Conservation (phyloP, 2,113 vertebrate species). For the rabbit (Oryctolagus cuniculus) region DNA sequence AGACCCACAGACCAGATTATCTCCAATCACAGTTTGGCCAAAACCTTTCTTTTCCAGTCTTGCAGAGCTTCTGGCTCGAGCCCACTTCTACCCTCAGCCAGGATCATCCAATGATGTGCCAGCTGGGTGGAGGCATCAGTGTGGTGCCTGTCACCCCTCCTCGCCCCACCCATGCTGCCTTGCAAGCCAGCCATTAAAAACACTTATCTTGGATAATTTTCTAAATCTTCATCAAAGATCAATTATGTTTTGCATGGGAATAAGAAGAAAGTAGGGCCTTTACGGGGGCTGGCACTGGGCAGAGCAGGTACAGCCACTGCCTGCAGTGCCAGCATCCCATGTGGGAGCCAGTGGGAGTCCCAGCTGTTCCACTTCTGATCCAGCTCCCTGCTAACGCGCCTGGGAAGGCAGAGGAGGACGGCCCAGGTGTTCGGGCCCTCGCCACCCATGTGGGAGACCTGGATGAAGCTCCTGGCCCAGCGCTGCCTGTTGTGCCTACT, state of each 20-base stretch:
- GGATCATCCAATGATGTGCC: not conserved
- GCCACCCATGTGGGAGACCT: too few relatives aligned
- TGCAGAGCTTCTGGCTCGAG: not conserved
- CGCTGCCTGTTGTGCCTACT: too few relatives aligned
- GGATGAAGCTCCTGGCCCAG: too few relatives aligned
- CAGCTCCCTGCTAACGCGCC: too few relatives aligned
- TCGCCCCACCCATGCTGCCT: fast-evolving
- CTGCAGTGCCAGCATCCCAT: too few relatives aligned
- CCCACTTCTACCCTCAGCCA: not conserved
- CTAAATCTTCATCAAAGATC: not conserved
- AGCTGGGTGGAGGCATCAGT: not conserved
- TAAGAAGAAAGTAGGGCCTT: not conserved
- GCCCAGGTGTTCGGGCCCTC: too few relatives aligned
- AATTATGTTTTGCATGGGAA: not conserved
- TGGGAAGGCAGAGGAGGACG: too few relatives aligned
- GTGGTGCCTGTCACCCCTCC: not conserved
- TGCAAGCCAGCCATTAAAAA: too few relatives aligned
- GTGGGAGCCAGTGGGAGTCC: too few relatives aligned
- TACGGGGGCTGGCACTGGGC: too few relatives aligned
- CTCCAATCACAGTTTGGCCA: not conserved
- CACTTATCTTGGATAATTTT: not conserved
- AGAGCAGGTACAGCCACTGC: too few relatives aligned
- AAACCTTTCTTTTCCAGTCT: not conserved
- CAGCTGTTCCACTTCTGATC: too few relatives aligned
- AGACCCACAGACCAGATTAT: not conserved